A percentile compares a stretch with the other conserved stretches of the same genome.
Conservation (phyloP, 2,113 vertebrate species). For the Saguinus midas region DNA sequence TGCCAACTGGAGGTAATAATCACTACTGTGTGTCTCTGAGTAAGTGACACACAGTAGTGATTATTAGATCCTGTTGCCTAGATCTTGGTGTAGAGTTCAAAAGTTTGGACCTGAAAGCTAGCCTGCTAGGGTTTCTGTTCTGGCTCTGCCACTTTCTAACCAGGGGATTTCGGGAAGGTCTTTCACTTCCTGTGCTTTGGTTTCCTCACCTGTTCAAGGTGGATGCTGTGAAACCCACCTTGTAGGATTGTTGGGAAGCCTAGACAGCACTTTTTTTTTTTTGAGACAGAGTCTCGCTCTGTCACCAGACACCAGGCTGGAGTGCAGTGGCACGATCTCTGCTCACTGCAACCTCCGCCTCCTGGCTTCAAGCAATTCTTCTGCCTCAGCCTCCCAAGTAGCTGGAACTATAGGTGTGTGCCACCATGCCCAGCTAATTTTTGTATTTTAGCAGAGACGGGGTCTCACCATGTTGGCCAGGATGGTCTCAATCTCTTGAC, state of each 20-base stretch:
- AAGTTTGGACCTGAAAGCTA: background rate
- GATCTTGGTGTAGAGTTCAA: background rate
- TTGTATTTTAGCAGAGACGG: too few species aligned
- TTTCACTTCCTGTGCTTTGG: background rate
- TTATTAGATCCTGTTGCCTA: background rate
- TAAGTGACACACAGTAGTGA: background rate
- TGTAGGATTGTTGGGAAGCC: background rate
- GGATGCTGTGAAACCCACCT: background rate
- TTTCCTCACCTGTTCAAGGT: background rate
- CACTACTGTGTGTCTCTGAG: background rate
- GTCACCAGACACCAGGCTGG: too few species aligned
- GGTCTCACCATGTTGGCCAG: too few species aligned
- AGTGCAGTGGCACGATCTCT: too few species aligned
- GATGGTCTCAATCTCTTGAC: too few species aligned
- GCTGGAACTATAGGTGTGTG: too few species aligned
- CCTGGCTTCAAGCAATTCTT: too few species aligned
- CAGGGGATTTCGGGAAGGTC: background rate
- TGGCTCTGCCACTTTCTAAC: background rate
- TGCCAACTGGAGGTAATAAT: background rate
- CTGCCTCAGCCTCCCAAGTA: too few species aligned
- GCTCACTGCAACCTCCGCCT: too few species aligned
- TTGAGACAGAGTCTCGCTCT: too few species aligned
- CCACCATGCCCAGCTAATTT: too few species aligned
- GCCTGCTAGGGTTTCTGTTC: background rate
- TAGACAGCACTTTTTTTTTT: too few species aligned